Evolutionary conservation across 2,888 invertebrate genomes (phyloP), one percentile per base, ranked within the genome.

Genomic region (Drosophila rubida): DNA sequence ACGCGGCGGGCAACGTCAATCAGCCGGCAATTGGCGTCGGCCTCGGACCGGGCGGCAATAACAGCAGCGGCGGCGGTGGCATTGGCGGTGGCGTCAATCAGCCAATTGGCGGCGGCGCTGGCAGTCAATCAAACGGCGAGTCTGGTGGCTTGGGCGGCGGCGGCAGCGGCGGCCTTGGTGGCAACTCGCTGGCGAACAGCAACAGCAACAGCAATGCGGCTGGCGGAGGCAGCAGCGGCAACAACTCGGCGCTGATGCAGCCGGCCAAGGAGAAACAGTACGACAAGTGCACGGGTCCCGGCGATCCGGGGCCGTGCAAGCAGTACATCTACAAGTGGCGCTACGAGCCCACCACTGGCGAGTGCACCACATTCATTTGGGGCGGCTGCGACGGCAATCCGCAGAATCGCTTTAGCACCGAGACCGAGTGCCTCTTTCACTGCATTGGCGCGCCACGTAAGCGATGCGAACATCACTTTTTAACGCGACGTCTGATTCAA

Each of bases 351-450:
- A 92, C 93, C 8, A 92, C 92, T 63, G 93, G 93, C 69, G 93
- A 93, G 42, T 95, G 95, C 89, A 92, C 92, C 62, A 94, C 93
- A 71, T 95, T 95, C 83, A 92, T 94, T 14, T 95, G 95, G 93
- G 95, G 95, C 49, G 95, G 95, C 51, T 95, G 95, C 81, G 93
- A 93, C 42, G 95, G 95, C 14, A 95, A 95, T 88, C 92, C 93
- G 13, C 94, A 94, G 74, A 95, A 95, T 90, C 92, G 95, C 68
- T 95, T 95, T 89, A 94, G 94, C 84, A 94, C 94, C 14, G 95
- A 95, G 90, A 92, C 93, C 25, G 94, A 95, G 78, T 95, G 95
- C 86, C 92, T 95, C 49, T 93, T 94, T 80, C 93, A 93, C 73
- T 95, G 95, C 90, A 91, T 94, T 66, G 93, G 94, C n/a, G 93